Evolutionary conservation across 2,113 vertebrate genomes (phyloP).

Genomic region (Engraulis encrasicolus): DNA sequence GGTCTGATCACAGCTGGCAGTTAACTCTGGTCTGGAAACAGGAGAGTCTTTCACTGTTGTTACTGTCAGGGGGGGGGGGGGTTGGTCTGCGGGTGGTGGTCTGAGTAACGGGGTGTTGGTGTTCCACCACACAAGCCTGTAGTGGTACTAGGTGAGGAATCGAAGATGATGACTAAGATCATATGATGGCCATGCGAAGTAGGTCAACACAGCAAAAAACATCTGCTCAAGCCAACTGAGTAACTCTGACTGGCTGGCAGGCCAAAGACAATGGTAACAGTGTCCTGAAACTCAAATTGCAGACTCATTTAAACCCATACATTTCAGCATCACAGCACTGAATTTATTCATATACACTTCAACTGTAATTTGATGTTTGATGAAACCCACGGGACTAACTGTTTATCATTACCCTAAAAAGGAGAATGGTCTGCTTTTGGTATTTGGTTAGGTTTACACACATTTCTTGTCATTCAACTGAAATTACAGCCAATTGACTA

Average conservation of each 20-base stretch:
- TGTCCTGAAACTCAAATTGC: not conserved
- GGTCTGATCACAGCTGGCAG: constrained; percentile 21
- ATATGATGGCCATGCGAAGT: not conserved
- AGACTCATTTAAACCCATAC: not conserved
- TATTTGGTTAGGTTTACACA: too few relatives aligned
- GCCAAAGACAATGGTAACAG: not conserved
- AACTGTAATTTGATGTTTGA: too few relatives aligned
- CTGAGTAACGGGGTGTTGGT: not conserved
- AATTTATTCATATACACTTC: not conserved
- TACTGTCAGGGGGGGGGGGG: not conserved
- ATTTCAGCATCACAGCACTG: not conserved
- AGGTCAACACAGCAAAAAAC: not conserved
- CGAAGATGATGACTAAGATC: not conserved
- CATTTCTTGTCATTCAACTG: too few relatives aligned
- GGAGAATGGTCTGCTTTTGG: too few relatives aligned
- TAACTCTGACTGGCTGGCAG: not conserved
- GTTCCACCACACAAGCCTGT: not conserved
- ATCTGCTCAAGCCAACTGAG: not conserved
- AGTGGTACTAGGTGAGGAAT: not conserved
- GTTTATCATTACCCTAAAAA: not conserved
- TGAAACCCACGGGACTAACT: not conserved
- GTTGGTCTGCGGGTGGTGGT: not conserved
- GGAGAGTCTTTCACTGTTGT: not conserved
- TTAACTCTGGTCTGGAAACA: constrained; percentile 19
- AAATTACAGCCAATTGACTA: too few relatives aligned